phyloP scores from a whole-genome alignment of 30 jellyfish, hydroid and myxozoan species.

The Nemopilema nomurai region DNA sequence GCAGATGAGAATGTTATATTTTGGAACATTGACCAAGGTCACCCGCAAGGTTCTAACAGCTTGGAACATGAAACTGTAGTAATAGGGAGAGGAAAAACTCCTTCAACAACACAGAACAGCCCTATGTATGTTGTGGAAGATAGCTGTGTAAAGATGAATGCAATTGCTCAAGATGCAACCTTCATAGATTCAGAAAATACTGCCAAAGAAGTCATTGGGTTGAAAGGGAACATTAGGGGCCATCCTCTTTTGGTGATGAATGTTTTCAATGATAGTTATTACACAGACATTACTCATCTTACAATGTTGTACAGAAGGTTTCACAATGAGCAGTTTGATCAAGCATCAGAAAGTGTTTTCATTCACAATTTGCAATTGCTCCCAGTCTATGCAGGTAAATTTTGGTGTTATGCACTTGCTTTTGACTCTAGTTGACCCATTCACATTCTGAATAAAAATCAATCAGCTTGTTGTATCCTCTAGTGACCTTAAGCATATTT shows the following conservation, averaged over 20 bases:
- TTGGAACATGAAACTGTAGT: constrained; percentile 58
- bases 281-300: constrained; percentile 39
- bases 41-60: constrained; percentile 29
- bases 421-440: no score
- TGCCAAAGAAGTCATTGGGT: constrained; percentile 82
- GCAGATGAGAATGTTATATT: constrained; percentile 56
- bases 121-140: constrained; percentile 48
- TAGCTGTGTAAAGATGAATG: constrained; percentile 44
- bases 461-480: no score
- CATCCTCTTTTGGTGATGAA: constrained; percentile 76
- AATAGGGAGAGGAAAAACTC: constrained; percentile 15
- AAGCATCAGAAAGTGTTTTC: constrained; percentile 26
- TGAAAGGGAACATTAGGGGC: constrained; percentile 70
- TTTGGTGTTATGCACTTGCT: no score
- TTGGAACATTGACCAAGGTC: constrained; percentile 81
- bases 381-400: constrained; percentile 86
- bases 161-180: constrained; percentile 64
- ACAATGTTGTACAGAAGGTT: constrained; percentile 81
- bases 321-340: constrained; percentile 23
- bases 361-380: constrained; percentile 90
- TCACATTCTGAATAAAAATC: no score
- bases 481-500: no score
- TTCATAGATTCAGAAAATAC: constrained; percentile 49
- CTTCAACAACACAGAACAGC: constrained; percentile 10
- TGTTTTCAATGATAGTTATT: constrained; percentile 11